phyloP scores from a whole-genome alignment of 1,140 invertebrate species.

The Zaprionus davidi region DNA sequence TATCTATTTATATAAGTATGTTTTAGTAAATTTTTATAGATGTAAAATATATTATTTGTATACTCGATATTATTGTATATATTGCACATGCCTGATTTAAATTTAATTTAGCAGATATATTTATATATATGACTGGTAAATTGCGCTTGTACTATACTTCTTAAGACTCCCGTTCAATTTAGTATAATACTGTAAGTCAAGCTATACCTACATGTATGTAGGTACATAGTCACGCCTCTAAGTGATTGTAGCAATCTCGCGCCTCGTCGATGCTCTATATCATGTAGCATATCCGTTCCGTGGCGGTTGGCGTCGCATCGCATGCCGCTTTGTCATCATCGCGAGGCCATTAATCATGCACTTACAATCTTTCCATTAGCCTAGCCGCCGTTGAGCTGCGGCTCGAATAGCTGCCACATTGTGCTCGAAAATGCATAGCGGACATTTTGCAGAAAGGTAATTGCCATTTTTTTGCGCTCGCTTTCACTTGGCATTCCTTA shows the following conservation, averaged over 20 bases:
- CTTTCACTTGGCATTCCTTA: conserved; percentile 27
- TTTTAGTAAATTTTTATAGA: too few species aligned
- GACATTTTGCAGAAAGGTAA: conserved; percentile 45
- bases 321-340: conserved; percentile 66
- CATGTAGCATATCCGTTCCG: not conserved
- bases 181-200: not conserved
- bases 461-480: conserved; percentile 43
- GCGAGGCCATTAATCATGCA: conserved; percentile 62
- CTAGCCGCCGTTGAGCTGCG: conserved; percentile 38
- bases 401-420: conserved; percentile 68
- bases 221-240: not conserved
- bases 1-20: too few species aligned
- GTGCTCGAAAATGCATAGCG: conserved; percentile 56
- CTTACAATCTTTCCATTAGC: conserved; percentile 68
- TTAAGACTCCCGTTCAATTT: not conserved
- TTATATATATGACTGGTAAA: too few species aligned
- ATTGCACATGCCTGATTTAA: too few species aligned
- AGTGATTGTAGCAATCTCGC: not conserved
- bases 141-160: too few species aligned
- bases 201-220: not conserved
- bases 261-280: not conserved
- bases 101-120: too few species aligned
- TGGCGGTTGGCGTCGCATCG: conserved; percentile 28
- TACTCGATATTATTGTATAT: too few species aligned
- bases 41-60: too few species aligned